Percentiles rank a stretch among this genome's conserved stretches.
phyloP scores from a whole-genome alignment of 2,113 vertebrate genomes.

The Tetrax tetrax region DNA sequence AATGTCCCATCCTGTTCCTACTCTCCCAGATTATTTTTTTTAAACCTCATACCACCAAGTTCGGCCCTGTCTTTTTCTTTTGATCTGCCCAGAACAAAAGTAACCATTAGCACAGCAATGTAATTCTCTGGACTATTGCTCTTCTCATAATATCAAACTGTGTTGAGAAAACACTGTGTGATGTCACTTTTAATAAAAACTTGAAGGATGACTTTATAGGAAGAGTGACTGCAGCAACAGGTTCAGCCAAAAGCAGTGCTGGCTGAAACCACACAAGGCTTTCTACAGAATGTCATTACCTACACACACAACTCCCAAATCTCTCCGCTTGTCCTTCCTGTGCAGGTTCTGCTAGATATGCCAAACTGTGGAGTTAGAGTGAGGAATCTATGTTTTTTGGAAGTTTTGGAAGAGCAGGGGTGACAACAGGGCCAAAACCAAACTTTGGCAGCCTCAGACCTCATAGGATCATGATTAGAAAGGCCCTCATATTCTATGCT shows the following conservation, averaged over 20 bases:
- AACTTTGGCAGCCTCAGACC: rapidly evolving
- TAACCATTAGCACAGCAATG: neutral
- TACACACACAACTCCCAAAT: rapidly evolving
- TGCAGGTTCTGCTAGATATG: neutral
- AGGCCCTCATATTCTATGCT: neutral
- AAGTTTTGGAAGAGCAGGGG: neutral
- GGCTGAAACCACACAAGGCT: neutral
- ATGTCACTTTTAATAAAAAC: neutral
- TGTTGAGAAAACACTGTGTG: neutral
- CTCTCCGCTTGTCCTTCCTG: neutral
- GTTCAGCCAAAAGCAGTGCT: neutral
- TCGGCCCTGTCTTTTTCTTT: neutral
- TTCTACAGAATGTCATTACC: neutral
- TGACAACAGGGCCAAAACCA: neutral
- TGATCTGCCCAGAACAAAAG: neutral
- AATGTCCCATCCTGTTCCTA: rapidly evolving
- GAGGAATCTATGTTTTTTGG: neutral
- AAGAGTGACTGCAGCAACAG: neutral
- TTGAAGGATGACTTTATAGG: neutral
- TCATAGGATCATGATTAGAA: neutral
- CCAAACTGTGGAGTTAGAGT: no score
- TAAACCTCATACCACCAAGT: rapidly evolving
- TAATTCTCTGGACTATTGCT: neutral
- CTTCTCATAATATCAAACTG: neutral
- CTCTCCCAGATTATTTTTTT: rapidly evolving